Evolutionary conservation across 2,113 vertebrate genomes (phyloP), one percentile per base, ranked within the genome.

Genomic region (Dromaius novaehollandiae): DNA sequence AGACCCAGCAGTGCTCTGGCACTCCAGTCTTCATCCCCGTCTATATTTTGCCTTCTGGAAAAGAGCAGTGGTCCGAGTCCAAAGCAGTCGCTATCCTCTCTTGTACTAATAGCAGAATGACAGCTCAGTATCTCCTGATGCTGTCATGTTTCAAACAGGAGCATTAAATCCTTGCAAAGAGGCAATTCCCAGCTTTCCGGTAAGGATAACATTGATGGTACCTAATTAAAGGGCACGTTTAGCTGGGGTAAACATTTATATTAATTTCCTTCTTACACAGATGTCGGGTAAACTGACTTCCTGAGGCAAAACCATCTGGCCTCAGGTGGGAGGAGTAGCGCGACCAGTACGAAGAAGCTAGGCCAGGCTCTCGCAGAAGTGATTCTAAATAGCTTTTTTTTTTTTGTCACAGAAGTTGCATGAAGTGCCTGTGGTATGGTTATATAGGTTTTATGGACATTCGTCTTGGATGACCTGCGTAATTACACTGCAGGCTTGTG

Each of bases 271-370:
- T 94, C 93, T 96, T 65, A 51, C 9, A 2, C 89, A 95, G 87
- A 86, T 96, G 93, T 96, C 96, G 90, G 77, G 91, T 95, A 83
- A 95, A 95, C 91, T 94, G 96, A 90, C 85, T 55, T 91, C 94
- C 91, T 78, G 71, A 93, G 93, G 76, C 85, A 86, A 66, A 94
- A 81, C 82, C 95, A 95, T 95, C 94, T 95, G 91, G 94, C 89
- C 93, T 94, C 76, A 95, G 95, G 95, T 91, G 82, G 89, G 76
- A 86, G 84, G 85, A 86, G 82, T 83, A 88, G 85, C 85, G 85
- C 0, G 1, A 58, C 46, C 82, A 56, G 78, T 1, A 0, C 50
- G 76, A 86, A 73, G 88, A 86, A 78, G 73, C 89, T 87, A 20
- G 80, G 71, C 90, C 5, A 0, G 42, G 44, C 60, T 89, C 79